A percentile compares a stretch with the other conserved stretches of the same genome.
Evolutionary conservation across 2,113 vertebrate species (phyloP).

Genomic region (Thunnus thynnus): DNA sequence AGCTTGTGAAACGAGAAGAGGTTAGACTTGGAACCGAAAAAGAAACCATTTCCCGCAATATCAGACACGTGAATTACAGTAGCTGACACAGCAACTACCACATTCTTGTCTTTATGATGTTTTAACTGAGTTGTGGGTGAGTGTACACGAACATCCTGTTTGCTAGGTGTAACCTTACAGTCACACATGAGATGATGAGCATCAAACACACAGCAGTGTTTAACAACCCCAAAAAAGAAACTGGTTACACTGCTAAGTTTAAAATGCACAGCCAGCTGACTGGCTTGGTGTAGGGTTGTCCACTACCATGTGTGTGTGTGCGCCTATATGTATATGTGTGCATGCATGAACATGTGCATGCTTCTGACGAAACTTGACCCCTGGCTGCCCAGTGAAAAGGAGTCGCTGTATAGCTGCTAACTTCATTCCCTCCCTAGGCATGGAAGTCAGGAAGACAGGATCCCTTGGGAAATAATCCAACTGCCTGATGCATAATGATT

Average conservation of each 20-base stretch:
- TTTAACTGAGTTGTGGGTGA: slow-evolving; percentile 13
- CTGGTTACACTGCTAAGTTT: slow-evolving; percentile 59
- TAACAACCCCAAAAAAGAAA: slow-evolving; percentile 54
- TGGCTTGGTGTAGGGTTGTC: slow-evolving; percentile 57
- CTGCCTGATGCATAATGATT: slow-evolving; percentile 6
- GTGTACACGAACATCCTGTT: slow-evolving; percentile 51
- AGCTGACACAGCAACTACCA: neutral
- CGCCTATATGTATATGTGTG: neutral
- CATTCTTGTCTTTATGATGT: neutral
- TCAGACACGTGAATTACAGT: neutral
- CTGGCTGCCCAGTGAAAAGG: slow-evolving; percentile 11
- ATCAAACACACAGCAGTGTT: slow-evolving; percentile 14
- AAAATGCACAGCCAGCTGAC: slow-evolving; percentile 27
- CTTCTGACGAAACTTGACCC: slow-evolving; percentile 49
- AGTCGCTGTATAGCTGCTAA: neutral
- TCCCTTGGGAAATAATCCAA: neutral
- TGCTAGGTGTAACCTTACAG: slow-evolving; percentile 41
- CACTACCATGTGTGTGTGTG: slow-evolving; percentile 20
- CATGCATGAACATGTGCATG: slow-evolving; percentile 15
- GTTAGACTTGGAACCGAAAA: neutral
- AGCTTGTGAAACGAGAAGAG: neutral
- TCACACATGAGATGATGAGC: slow-evolving; percentile 19
- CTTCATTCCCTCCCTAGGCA: slow-evolving; percentile 5
- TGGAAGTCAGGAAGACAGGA: slow-evolving; percentile 2
- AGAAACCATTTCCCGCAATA: neutral